Percentiles rank a stretch among this genome's conserved stretches.
phyloP scores from a whole-genome alignment of 1,140 invertebrate genomes.

The Scaptomyza hsui region DNA sequence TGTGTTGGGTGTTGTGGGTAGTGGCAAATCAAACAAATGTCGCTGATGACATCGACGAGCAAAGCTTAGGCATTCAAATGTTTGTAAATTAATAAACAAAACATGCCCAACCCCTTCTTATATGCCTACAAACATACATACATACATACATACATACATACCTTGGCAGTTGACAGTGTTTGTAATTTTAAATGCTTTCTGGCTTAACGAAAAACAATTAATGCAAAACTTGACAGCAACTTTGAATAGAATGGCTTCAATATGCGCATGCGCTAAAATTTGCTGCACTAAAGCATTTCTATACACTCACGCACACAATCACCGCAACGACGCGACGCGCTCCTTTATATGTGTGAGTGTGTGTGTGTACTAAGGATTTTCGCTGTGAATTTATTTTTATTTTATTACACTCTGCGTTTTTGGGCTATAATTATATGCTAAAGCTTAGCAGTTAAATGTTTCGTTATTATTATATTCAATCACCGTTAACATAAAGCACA shows the following conservation, averaged over 20 bases:
- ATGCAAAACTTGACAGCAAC: constrained; percentile 57
- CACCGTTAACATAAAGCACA: constrained; percentile 5
- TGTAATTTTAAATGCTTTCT: constrained; percentile 34
- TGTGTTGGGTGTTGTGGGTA: constrained; percentile 2
- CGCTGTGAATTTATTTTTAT: constrained; percentile 77
- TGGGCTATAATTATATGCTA: not conserved
- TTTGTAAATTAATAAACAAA: constrained; percentile 43
- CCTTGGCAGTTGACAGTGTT: constrained; percentile 24
- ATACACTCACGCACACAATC: constrained; percentile 52
- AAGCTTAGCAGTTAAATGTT: constrained; percentile 21
- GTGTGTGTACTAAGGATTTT: constrained; percentile 67
- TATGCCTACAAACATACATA: not conserved
- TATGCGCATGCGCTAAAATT: constrained; percentile 65
- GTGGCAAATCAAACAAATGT: constrained; percentile 29
- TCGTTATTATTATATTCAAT: constrained; percentile 29
- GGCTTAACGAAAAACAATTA: constrained; percentile 50
- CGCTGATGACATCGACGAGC: constrained; percentile 32
- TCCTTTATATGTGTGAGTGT: constrained; percentile 18
- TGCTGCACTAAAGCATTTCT: constrained; percentile 53
- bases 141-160: constrained; percentile 16
- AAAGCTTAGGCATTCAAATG: constrained; percentile 16
- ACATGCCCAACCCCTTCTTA: constrained; percentile 4
- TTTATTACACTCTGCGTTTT: constrained; percentile 56
- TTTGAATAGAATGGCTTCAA: constrained; percentile 3
- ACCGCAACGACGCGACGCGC: constrained; percentile 33